Percentiles rank a stretch among this genome's conserved stretches.
Evolutionary conservation across 2,113 vertebrate species (phyloP).

Genomic region (Phaethornis superciliosus): DNA sequence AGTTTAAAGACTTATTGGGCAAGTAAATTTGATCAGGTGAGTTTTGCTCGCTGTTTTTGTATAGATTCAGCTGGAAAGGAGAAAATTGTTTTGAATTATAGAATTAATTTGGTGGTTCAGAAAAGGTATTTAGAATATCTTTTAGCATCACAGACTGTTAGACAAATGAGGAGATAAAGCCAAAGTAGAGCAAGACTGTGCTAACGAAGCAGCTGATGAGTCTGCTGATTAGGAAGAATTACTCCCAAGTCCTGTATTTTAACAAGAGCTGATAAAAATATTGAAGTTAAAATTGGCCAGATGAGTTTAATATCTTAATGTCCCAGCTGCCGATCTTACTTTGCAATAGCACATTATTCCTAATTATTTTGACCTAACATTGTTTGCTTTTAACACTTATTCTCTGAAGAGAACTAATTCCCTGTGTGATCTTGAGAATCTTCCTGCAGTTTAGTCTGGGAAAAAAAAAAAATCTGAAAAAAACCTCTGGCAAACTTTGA

Average conservation of each 20-base stretch:
- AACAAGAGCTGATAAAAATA: not conserved
- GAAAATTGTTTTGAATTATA: not conserved
- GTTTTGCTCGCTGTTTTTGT: slow-evolving; percentile 3
- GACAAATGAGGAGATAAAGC: not conserved
- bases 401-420: not conserved
- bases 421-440: not conserved
- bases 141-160: not conserved
- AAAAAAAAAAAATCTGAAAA: not conserved
- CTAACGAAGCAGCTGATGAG: not conserved
- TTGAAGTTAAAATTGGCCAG: not conserved
- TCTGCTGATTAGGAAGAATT: not conserved
- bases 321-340: not conserved
- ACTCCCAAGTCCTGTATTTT: not conserved
- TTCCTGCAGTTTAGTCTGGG: not conserved
- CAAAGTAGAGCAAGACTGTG: not conserved
- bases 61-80: not conserved
- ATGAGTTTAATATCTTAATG: not conserved
- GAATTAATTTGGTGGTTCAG: not conserved
- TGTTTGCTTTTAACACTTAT: not conserved
- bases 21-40: not conserved
- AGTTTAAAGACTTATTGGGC: not conserved
- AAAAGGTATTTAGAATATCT: not conserved
- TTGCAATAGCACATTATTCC: not conserved
- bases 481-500: not conserved
- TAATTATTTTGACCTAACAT: not conserved